Base-by-base conservation (phyloP, 2,888 invertebrate genomes). In the Palloptera scutellata region DNA sequence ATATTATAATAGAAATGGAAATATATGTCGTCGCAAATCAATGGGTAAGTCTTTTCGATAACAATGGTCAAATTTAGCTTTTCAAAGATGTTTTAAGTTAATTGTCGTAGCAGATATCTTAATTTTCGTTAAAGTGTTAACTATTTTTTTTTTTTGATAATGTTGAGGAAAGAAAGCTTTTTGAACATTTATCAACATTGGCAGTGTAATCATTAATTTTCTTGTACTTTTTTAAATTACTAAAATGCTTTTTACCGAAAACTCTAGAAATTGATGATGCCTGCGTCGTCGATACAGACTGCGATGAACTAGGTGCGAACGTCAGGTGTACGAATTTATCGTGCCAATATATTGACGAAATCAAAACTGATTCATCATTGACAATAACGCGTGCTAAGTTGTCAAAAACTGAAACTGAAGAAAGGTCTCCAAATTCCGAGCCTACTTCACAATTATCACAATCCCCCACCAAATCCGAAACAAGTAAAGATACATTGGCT, bases 1-100 rank as follows among this genome's bases (percentile, higher is more conserved):
- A 73, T 85, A 83, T 80, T 85, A 85, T 76, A 76, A 81, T 68
- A 81, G 85, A 81, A 79, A 83, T 80, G 81, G 81, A 76, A 84
- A 84, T 76, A 82, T 85, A 74, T 85, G 85, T 68, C 83, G 85
- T 66, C 81, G 83, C 68, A 82, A 80, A 81, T 84, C 85, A 78
- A 83, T 83, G 80, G 82, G 84, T 84, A 68, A 74, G 68, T 64
- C 13, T n/a, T 1, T 30, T 30, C 6, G 30, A 30, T 30, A 30
- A 6, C 19, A 30, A 1, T 19, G 10, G 15, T n/a, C 10, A 9
- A 19, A 11, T 20, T 57, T 12, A 10, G 3, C 10, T 40, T 8
- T 40, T 52, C n/a, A 20, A 41, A 9, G 3, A 15, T 48, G 48
- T 30, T 13, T 40, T 57, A 5, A 48, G 17, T 64, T 43, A 52